These are phyloP conservation scores for Melitaea athalia DNA, from an alignment of 2,888 invertebrate genomes.

Conservation along the genomic window DNA sequence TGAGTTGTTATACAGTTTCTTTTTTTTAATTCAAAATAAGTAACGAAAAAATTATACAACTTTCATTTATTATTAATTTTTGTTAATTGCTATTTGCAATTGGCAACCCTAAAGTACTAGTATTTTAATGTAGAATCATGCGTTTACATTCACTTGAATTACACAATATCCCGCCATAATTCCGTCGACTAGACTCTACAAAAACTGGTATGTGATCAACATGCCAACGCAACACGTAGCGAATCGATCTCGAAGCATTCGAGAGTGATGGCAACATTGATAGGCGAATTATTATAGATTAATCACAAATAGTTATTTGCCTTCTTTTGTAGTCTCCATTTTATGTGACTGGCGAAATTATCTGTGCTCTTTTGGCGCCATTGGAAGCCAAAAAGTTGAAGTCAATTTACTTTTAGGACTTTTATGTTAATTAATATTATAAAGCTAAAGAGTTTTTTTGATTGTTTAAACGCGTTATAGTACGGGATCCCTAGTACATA, in stretches of 20 bases:
- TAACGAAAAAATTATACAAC: no score
- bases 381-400: no score
- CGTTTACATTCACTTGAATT: constrained; percentile 21
- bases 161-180: constrained; percentile 16
- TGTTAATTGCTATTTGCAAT: no score
- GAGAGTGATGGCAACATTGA: constrained; percentile 10
- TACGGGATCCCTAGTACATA: no score
- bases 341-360: no score
- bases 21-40: background rate
- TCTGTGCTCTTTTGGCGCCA: no score
- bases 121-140: constrained; percentile 11
- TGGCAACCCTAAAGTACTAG: background rate
- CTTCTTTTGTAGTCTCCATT: background rate
- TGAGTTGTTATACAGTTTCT: no score
- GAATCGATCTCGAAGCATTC: constrained; percentile 33
- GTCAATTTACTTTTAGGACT: no score
- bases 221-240: constrained; percentile 34
- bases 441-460: no score
- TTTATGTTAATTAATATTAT: no score
- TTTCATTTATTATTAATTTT: no score
- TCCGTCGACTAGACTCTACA: constrained; percentile 13
- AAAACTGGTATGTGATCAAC: constrained; percentile 26
- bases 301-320: background rate
- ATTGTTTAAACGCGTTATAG: no score
- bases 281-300: constrained; percentile 10